Evolutionary conservation across 2,888 invertebrate species (phyloP), one percentile per base, ranked within the genome.

Genomic region (Drosophila kanekoi): DNA sequence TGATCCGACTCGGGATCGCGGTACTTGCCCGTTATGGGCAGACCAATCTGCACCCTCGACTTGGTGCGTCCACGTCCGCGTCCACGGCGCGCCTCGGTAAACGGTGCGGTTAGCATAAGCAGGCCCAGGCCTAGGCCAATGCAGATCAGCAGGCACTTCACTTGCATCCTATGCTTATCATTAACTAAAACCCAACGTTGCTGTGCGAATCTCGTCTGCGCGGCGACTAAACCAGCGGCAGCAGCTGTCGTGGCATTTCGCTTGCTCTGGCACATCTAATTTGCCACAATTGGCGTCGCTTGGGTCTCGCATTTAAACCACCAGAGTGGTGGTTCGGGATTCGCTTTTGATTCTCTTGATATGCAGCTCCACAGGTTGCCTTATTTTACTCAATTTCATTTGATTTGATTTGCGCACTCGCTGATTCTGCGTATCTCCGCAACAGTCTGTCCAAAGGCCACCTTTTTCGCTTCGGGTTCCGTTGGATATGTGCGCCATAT

Each of bases 1-100:
- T 97, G 96, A 93, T 97, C 97, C 8, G 97, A 97, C 92, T 97
- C 97, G 0, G 97, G 96, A 93, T 97, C 97, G 79, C 97, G 94
- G 91, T 97, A 97, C 93, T 97, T 97, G 69, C 97, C 97, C 37
- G 97, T 97, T 63, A 97, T 96, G 1, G 97, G 97, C 77, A 97
- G 92, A 53, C 97, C 97, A 87, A 97, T 96, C 94, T 97, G 97
- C 59, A 96, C 96, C 93, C 96, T 95, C 0, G 96, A 96, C 90
- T 96, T 96, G 53, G 95, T 95, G 83, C 96, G 95, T 77, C 95
- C 94, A 84, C 96, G 94, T 35, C 94, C 93, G 66, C 96, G 94
- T 10, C 95, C 96, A 84, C 96, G 94, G 48, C 97, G 93, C 3
- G 94, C 95, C 18, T 92, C 92, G 62, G 91, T 91, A 38, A 92